These are phyloP conservation scores for Lucinisca nassula DNA, from an alignment of 2,888 invertebrate genomes.

Conservation along the genomic window DNA sequence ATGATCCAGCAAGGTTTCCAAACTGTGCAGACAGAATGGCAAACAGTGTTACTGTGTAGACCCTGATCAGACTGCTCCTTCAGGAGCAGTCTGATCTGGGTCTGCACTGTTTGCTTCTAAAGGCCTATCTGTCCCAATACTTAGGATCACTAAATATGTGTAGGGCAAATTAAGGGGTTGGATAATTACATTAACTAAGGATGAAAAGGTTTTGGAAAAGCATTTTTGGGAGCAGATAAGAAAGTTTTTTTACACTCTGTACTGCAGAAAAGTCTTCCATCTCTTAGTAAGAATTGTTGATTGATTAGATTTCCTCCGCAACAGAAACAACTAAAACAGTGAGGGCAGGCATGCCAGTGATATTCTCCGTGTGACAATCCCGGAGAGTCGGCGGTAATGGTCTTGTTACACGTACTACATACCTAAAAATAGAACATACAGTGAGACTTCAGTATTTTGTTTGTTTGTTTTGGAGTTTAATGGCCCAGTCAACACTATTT, in stretches of 20 bases:
- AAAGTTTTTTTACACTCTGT: conserved; percentile 76
- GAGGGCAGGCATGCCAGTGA: conserved; percentile 85
- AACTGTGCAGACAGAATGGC: not conserved
- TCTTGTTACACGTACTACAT: conserved; percentile 80
- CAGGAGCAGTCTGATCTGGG: not conserved
- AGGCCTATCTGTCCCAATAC: not conserved
- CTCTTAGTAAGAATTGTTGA: conserved; percentile 81
- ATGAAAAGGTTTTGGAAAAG: conserved; percentile 22
- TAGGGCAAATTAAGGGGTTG: not conserved
- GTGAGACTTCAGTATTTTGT: too few species aligned
- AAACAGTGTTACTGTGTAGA: not conserved
- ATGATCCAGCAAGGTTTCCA: too few species aligned
- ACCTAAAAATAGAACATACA: conserved; percentile 71
- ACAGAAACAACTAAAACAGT: conserved; percentile 82
- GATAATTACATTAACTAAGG: not conserved
- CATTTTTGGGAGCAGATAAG: conserved; percentile 37
- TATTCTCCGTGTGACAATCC: conserved; percentile 81
- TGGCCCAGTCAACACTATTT: too few species aligned
- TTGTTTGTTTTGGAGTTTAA: too few species aligned
- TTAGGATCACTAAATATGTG: not conserved
- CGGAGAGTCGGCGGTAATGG: conserved; percentile 83
- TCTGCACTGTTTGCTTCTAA: not conserved
- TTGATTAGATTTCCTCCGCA: conserved; percentile 81
- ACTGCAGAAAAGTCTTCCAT: conserved; percentile 80
- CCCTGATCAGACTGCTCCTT: not conserved